Evolutionary conservation across 2,113 vertebrate species (phyloP), one percentile per base, ranked within the genome.

Genomic region (Spizaetus ornatus): DNA sequence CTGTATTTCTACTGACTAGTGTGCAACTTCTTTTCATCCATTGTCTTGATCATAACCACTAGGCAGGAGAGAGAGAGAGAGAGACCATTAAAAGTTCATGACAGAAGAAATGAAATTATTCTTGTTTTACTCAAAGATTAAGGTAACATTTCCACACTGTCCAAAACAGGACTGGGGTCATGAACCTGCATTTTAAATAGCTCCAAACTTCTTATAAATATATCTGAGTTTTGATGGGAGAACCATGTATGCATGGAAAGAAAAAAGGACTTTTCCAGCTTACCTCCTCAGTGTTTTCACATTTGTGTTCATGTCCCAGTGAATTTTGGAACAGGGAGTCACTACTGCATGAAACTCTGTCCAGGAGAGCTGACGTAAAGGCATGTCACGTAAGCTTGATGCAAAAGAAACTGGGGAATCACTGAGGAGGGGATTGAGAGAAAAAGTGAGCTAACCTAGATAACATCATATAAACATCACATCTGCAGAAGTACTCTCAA

Each of bases 231-330:
- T 87, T 47, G 9, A 63, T 31, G 11, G 31, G 16, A 76, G n/a
- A 89, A 74, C 20, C 3, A 55, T 1, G 0, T 16, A 25, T 13
- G 4, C 3, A 17, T 8, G 4, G 22, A 53, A 34, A 73, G 31
- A 67, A 59, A n/a, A 38, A 34, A 48, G 21, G n/a, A 36, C 6
- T 58, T 82, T 45, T 42, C 40, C 14, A 40, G 13, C 17, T 85
- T 71, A 23, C 19, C 7, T 67, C 10, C 36, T 76, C 23, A 21
- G 9, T 17, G 15, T 56, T 86, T 91, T 85, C 38, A 43, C 5
- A 74, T 53, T 11, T 79, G 12, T 40, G 25, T 38, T 21, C 36
- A 56, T 36, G 16, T 66, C 15, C 5, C 82, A n/a, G 1, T 4
- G 36, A 70, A 10, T 40, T 82, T 53, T 40, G 70, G 56, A 25